Conservation (phyloP, 1,140 invertebrate species). For the Tigriopus japonicus region DNA sequence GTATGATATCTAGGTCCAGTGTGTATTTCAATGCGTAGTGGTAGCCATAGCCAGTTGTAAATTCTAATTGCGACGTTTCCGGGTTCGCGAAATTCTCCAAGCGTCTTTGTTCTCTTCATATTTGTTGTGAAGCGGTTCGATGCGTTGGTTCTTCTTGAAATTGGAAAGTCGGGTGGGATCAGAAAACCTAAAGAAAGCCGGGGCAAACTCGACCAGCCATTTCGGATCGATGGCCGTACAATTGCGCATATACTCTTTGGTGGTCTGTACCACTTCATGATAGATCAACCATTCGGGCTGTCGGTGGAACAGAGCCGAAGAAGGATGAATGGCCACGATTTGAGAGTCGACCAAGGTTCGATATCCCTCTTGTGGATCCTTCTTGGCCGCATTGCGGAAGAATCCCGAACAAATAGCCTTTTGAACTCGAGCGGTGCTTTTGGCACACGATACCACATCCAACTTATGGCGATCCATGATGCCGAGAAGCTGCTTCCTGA, state of each 20-base stretch:
- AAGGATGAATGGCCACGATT: conserved; percentile 97
- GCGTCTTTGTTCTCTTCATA: conserved; percentile 92
- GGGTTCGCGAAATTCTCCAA: conserved; percentile 91
- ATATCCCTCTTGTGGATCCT: conserved; percentile 98
- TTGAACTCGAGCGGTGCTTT: conserved; percentile 84
- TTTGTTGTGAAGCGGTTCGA: conserved; percentile 96
- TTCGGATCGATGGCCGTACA: conserved; percentile 97
- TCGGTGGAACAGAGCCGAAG: conserved; percentile 86
- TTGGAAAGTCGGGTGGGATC: conserved; percentile 97
- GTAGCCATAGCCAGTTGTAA: neutral
- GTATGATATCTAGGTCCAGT: too few relatives aligned
- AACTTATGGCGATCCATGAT: conserved; percentile 98
- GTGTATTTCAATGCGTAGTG: too few relatives aligned
- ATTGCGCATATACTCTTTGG: conserved; percentile 98
- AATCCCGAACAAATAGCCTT: conserved; percentile 98
- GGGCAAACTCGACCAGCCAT: conserved; percentile 98
- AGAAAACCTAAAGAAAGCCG: conserved; percentile 97
- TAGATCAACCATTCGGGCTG: conserved; percentile 99
- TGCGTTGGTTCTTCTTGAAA: conserved; percentile 95
- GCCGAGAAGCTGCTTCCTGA: conserved; percentile 88
- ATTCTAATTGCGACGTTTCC: conserved; percentile 60
- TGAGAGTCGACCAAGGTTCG: conserved; percentile 91
- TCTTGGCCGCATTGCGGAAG: conserved; percentile 95
- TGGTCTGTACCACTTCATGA: conserved; percentile 94
- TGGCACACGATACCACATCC: conserved; percentile 88